Evolutionary conservation across 2,888 invertebrate species (phyloP).

Genomic region (Matsumyia berberina): DNA sequence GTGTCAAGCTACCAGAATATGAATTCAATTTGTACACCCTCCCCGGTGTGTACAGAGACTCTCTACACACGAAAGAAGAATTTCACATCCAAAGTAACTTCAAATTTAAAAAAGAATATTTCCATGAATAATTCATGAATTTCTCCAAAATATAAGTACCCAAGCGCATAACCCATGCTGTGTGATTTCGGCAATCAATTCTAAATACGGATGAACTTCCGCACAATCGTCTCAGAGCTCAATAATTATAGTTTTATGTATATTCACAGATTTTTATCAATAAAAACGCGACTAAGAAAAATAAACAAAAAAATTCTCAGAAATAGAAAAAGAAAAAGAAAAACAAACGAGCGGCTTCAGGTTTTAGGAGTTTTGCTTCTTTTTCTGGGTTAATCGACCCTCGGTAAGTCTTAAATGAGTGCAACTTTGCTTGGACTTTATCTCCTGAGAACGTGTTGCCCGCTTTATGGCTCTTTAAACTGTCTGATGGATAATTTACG

Average conservation of each 20-base stretch:
- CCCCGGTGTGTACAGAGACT: too few species aligned
- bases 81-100: conserved; percentile 8
- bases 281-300: neutral
- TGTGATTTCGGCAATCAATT: conserved; percentile 24
- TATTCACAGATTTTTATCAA: neutral
- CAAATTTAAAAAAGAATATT: neutral
- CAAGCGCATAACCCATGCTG: conserved; percentile 1
- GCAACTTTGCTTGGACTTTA: conserved; percentile 4
- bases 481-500: conserved; percentile 15
- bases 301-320: neutral
- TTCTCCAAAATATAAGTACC: neutral
- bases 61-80: conserved; percentile 2
- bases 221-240: conserved; percentile 3
- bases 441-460: neutral
- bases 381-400: conserved; percentile 33
- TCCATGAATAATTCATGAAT: conserved; percentile 40
- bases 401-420: neutral
- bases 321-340: neutral
- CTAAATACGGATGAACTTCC: conserved; percentile 36
- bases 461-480: neutral
- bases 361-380: neutral
- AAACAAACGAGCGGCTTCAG: neutral
- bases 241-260: neutral
- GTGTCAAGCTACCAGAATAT: neutral
- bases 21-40: neutral